Percentiles rank a stretch among this genome's conserved stretches.
Conservation (phyloP, 2,888 invertebrate genomes). For the Scaeva pyrastri region DNA sequence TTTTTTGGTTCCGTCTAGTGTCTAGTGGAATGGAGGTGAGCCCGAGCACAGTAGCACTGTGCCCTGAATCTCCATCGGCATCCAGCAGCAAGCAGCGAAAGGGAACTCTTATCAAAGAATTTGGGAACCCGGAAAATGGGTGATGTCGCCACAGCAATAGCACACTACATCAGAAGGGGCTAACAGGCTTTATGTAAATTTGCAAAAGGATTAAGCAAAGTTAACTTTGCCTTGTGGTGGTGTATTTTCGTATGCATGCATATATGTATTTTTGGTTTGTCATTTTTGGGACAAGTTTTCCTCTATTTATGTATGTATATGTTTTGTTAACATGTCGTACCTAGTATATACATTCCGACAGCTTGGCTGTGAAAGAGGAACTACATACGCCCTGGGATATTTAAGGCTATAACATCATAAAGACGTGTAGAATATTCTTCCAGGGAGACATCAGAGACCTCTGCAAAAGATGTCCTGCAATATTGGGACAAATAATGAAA, state of each 20-base stretch:
- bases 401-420: constrained; percentile 13
- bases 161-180: too few species aligned
- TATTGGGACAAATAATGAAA: neutral
- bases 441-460: neutral
- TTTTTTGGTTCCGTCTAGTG: neutral
- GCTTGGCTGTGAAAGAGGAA: constrained; percentile 9
- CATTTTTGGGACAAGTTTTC: constrained; percentile 5
- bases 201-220: constrained; percentile 35
- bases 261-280: constrained; percentile 11
- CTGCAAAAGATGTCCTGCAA: constrained; percentile 4
- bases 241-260: too few species aligned
- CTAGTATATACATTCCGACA: neutral
- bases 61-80: constrained; percentile 5
- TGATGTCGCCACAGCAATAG: neutral
- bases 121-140: neutral
- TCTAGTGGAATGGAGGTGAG: neutral
- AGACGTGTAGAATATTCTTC: neutral
- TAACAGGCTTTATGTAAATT: constrained; percentile 47
- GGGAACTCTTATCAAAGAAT: constrained; percentile 21
- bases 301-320: neutral
- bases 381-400: constrained; percentile 9
- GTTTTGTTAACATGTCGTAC: neutral
- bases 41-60: neutral
- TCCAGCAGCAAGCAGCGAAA: neutral
- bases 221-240: constrained; percentile 28